Conservation (phyloP, 2,888 invertebrate species). For the Drosophila infuscata region DNA sequence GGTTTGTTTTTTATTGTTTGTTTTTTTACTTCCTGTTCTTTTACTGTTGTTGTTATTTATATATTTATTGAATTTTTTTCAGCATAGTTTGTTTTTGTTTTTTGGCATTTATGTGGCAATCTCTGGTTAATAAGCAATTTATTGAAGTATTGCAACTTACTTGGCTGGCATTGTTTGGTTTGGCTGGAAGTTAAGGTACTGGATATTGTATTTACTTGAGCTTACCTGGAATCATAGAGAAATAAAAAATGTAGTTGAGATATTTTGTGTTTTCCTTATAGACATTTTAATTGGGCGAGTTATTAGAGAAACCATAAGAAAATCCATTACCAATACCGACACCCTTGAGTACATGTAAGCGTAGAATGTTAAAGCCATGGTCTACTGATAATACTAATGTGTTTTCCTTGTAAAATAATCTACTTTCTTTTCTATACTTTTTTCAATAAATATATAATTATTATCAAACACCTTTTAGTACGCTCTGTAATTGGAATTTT, state of each 20-base stretch:
- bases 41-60: not conserved
- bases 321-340: conserved; percentile 11
- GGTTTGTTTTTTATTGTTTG: conserved; percentile 10
- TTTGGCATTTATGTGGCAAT: conserved; percentile 26
- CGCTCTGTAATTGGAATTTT: not conserved
- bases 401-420: not conserved
- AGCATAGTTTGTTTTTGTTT: conserved; percentile 6
- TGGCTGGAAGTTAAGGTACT: conserved; percentile 2
- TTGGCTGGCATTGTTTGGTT: conserved; percentile 51
- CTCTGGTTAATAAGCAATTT: conserved; percentile 27
- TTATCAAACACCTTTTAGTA: not conserved
- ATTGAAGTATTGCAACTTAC: conserved; percentile 43
- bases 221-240: conserved; percentile 49
- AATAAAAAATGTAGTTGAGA: not conserved
- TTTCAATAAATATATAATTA: not conserved
- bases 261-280: not conserved
- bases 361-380: not conserved
- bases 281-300: not conserved
- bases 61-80: conserved; percentile 1
- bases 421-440: not conserved
- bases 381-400: not conserved
- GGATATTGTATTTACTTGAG: conserved; percentile 1
- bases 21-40: conserved; percentile 8
- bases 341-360: conserved; percentile 1
- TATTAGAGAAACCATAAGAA: not conserved